Evolutionary conservation across 2,797 vertebrate species (phyloP).

Genomic region (Lepilemur ruficaudatus): DNA sequence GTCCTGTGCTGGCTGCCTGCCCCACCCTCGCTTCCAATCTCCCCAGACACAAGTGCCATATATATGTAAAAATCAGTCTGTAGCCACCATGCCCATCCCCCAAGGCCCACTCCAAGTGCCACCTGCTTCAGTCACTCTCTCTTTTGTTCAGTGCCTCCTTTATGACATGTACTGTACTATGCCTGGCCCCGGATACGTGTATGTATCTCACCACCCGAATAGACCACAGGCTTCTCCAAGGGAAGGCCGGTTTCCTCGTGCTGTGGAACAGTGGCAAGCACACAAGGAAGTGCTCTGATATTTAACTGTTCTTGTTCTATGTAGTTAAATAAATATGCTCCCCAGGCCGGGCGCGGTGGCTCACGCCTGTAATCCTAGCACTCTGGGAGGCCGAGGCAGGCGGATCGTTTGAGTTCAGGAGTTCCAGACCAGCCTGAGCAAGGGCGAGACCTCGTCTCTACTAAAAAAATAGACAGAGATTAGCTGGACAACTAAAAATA

Average conservation of each 20-base stretch:
- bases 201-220: too few relatives aligned
- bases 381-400: too few relatives aligned
- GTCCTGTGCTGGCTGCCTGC: background rate
- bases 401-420: too few relatives aligned
- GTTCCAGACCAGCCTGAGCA: too few relatives aligned
- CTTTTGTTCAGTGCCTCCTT: background rate
- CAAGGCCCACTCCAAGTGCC: background rate
- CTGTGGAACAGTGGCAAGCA: rapidly evolving
- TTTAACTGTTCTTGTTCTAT: background rate
- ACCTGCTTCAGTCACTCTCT: background rate
- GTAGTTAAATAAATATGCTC: background rate
- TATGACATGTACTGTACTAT: background rate
- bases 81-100: background rate
- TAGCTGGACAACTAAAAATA: too few relatives aligned
- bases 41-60: background rate
- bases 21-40: background rate
- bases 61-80: background rate
- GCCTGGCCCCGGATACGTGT: background rate
- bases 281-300: background rate
- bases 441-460: too few relatives aligned
- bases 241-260: background rate
- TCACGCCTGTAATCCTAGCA: too few relatives aligned
- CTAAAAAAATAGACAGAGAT: too few relatives aligned
- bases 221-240: background rate
- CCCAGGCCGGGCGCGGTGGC: too few relatives aligned